Base-by-base conservation (phyloP, 92 coral and sea anemone species). In the Nematostella vectensis region DNA sequence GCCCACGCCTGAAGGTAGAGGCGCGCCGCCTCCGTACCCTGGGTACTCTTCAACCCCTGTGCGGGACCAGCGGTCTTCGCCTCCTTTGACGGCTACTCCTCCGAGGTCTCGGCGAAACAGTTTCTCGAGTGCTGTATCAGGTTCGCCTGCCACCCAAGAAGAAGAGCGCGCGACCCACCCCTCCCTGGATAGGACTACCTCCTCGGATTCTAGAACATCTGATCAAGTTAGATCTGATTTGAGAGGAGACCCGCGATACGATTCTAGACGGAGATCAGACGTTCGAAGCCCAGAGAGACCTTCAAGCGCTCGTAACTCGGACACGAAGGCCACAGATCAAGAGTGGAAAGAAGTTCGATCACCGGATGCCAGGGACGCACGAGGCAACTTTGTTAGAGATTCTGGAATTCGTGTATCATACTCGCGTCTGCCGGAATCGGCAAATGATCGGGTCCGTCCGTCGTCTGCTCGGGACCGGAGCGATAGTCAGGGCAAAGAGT, bases 71-170 rank as follows among this genome's bases (percentile, higher is more conserved):
- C 18, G 31, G 12, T 30, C 69, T 18, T 64, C 55, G n/a, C 65
- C 81, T 16, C 75, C 81, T 11, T 67, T 74, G 9, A 61, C 79
- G 0, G 11, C 64, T 0, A 24, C 63, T 29, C 38, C 57, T 25
- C 36, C 57, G 27, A 49, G 65, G 29, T 65, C 76, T 1, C 55
- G 54, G 8, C 65, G 75, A 31, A 60, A 78, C 1, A 77, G 64
- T 18, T 47, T 52, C 18, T 71, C 79, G 1, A 65, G 71, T 44
- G 71, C 71, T 20, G 17, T 65, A 17, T 65, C 69, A 11, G 69
- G 69, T 29, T 49, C 38, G 15, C 69, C 49, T 37, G 69, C 37
- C 48, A 3, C 24, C 3, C 49, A 50, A 11, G 12, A 23, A 3
- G 47, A 36, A 58, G 77, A 39, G 73, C 72, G 6, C 48, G 59